phyloP scores from a whole-genome alignment of 2,113 vertebrate genomes.

The Ranitomeya variabilis region DNA sequence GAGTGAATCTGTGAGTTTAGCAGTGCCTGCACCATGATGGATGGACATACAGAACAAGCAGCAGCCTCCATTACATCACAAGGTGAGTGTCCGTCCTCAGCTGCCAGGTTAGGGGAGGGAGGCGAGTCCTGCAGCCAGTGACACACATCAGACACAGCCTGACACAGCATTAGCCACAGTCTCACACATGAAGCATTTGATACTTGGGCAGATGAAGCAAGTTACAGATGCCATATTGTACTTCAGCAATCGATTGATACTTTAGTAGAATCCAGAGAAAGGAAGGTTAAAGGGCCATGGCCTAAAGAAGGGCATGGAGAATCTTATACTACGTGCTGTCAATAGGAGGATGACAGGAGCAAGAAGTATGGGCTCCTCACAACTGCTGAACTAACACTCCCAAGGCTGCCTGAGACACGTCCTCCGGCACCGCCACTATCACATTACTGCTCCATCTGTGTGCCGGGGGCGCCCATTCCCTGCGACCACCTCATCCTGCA shows the following conservation, averaged over 20 bases:
- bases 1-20: background rate
- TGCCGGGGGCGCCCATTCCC: background rate
- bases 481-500: background rate
- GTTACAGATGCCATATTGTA: constrained; percentile 64
- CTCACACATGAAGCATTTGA: background rate
- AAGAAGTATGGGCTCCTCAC: constrained; percentile 68
- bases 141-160: background rate
- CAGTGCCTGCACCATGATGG: no score
- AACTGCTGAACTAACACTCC: constrained; percentile 77
- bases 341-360: constrained; percentile 68
- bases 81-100: constrained; percentile 5
- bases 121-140: constrained; percentile 30
- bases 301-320: constrained; percentile 65
- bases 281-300: constrained; percentile 57
- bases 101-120: background rate
- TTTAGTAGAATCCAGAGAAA: constrained; percentile 25
- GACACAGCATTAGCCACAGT: constrained; percentile 16
- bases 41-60: background rate
- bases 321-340: constrained; percentile 67
- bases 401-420: constrained; percentile 70
- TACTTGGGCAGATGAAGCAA: constrained; percentile 40
- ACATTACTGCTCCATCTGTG: constrained; percentile 71
- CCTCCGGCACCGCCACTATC: constrained; percentile 70
- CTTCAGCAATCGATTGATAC: constrained; percentile 63
- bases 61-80: background rate